Evolutionary conservation across 2,113 vertebrate species (phyloP), one percentile per base, ranked within the genome.

Genomic region (Ceyx melanurus): DNA sequence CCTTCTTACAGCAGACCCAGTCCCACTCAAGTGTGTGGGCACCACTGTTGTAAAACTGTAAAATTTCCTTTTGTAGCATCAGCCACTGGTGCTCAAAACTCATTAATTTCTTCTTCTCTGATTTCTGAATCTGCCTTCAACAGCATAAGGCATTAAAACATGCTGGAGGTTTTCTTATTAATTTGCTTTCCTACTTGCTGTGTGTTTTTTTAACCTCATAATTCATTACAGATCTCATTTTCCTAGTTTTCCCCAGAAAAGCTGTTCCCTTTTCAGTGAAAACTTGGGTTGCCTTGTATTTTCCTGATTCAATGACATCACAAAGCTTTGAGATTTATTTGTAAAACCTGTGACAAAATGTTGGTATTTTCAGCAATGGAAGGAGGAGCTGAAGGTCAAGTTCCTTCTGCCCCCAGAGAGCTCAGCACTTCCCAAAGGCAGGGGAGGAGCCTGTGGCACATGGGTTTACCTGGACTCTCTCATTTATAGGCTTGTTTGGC

Each of bases 191-290:
- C 79, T 84, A 14, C 42, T 78, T 68, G 28, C 25, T 50, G 21
- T 81, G 16, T 95, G 42, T 93, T 96, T 93, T 94, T 60, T 89
- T 86, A 81, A 93, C 72, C 46, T 92, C 60, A 35, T 89, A 87
- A 66, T 88, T 90, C 57, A 28, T 72, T 79, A 68, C 71, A 88
- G 65, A 78, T 81, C 60, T 53, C 28, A 48, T 89, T 89, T 91
- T 83, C 50, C 26, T 74, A 20, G 37, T 77, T 88, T 85, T 68
- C 73, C 48, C 61, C 86, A 71, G 66, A 75, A 88, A 75, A 91
- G 48, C 40, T 54, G 13, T 65, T 86, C 19, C 9, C 25, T 88
- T 77, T 86, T 91, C 51, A 80, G 3, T 18, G 13, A 79, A 91
- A 82, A 76, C 9, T 35, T 45, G 12, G 7, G 13, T 45, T 83